Conservation (phyloP, 2,888 invertebrate species). For the Nebria brevicollis region DNA sequence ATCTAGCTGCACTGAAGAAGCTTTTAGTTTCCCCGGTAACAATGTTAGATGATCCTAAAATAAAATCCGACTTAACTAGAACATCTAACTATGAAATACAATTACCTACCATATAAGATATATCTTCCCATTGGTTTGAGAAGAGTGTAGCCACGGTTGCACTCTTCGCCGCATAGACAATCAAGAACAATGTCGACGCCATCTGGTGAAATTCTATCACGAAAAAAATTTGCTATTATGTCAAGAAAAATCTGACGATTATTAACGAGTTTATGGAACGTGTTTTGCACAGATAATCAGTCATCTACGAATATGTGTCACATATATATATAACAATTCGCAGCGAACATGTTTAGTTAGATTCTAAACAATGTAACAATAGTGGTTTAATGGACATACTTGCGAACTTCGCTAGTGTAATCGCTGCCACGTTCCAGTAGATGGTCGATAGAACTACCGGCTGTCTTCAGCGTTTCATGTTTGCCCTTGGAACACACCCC, state of each 20-base stretch:
- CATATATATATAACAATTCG: background rate
- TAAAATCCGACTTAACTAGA: slow-evolving; percentile 52
- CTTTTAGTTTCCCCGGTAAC: slow-evolving; percentile 92
- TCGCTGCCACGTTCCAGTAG: slow-evolving; percentile 83
- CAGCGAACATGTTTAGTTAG: background rate
- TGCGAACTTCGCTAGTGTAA: slow-evolving; percentile 85
- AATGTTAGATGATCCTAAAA: slow-evolving; percentile 78
- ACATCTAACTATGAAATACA: no score
- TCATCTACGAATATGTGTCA: background rate
- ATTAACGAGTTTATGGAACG: no score
- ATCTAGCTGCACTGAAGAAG: slow-evolving; percentile 89
- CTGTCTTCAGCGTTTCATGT: slow-evolving; percentile 82
- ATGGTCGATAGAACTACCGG: slow-evolving; percentile 76
- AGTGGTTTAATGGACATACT: slow-evolving; percentile 67
- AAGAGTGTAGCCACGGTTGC: slow-evolving; percentile 83
- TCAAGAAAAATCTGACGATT: background rate
- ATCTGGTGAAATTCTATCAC: slow-evolving; percentile 72
- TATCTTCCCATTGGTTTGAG: slow-evolving; percentile 91
- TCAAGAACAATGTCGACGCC: slow-evolving; percentile 90
- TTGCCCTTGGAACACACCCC: slow-evolving; percentile 87
- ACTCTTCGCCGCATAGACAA: slow-evolving; percentile 89
- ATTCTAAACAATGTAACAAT: no score
- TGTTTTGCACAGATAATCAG: background rate
- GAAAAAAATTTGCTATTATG: slow-evolving; percentile 39
- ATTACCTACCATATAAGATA: slow-evolving; percentile 73